Conservation (phyloP, 2,888 invertebrate species). For the Dicyrtomina minuta region DNA sequence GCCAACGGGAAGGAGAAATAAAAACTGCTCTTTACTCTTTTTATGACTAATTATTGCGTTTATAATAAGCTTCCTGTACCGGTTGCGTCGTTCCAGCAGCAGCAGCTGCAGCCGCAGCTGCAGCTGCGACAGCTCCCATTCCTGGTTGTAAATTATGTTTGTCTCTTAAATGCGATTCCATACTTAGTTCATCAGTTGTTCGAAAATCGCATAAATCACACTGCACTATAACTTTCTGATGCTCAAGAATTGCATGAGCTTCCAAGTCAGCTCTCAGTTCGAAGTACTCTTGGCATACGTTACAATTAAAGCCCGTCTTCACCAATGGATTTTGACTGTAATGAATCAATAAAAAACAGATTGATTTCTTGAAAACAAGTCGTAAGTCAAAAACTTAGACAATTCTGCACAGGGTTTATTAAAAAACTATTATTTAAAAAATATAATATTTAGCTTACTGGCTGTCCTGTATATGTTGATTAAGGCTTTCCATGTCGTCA, state of each 20-base stretch:
- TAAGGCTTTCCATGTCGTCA: conserved; percentile 77
- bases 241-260: conserved; percentile 54
- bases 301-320: conserved; percentile 54
- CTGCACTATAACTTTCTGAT: conserved; percentile 55
- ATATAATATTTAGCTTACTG: conserved; percentile 56
- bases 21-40: too few relatives aligned
- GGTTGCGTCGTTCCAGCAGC: conserved; percentile 42
- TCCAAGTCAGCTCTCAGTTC: conserved; percentile 54
- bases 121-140: conserved; percentile 52
- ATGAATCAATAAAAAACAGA: too few relatives aligned
- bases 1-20: too few relatives aligned
- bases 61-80: too few relatives aligned
- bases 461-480: conserved; percentile 66
- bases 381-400: neutral
- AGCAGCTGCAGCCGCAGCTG: conserved; percentile 49
- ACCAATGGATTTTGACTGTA: conserved; percentile 53
- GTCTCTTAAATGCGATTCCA: conserved; percentile 54
- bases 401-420: neutral
- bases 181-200: conserved; percentile 54
- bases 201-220: conserved; percentile 55
- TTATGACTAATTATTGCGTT: too few relatives aligned
- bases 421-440: neutral
- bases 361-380: neutral
- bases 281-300: conserved; percentile 54
- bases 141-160: conserved; percentile 54